Conservation (phyloP, 2,113 vertebrate species). For the Leptocoma aspasia region DNA sequence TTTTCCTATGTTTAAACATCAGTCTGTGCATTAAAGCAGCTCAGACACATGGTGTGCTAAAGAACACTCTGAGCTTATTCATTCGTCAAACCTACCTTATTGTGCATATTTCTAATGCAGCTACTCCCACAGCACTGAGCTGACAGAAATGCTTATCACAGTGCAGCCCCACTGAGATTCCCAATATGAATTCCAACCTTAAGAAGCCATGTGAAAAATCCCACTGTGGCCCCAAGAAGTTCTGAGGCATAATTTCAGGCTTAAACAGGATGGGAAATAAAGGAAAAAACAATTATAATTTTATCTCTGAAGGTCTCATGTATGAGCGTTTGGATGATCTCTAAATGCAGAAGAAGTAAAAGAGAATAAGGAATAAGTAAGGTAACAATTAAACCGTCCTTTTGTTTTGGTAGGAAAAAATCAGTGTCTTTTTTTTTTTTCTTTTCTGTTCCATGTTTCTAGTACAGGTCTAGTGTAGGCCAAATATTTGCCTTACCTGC, state of each 20-base stretch:
- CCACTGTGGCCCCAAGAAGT: background rate
- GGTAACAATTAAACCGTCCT: background rate
- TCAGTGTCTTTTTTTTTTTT: too few species aligned
- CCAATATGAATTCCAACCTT: background rate
- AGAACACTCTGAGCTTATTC: background rate
- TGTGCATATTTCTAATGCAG: constrained; percentile 20
- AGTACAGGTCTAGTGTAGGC: background rate
- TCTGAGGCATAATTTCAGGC: background rate
- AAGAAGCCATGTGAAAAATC: background rate
- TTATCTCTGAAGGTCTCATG: background rate
- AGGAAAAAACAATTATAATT: background rate
- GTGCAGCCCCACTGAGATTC: background rate
- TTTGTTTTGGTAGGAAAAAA: background rate
- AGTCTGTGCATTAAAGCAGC: background rate
- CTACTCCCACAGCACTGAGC: background rate
- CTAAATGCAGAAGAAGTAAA: background rate
- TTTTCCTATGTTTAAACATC: background rate
- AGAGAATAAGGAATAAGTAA: background rate
- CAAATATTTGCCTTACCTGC: background rate
- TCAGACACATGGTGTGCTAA: background rate
- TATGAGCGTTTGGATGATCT: background rate
- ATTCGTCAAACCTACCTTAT: constrained; percentile 2
- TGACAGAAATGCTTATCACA: background rate
- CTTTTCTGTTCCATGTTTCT: background rate
- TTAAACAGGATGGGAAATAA: background rate